Evolutionary conservation across 2,797 vertebrate species (phyloP).

Genomic region (Mallotus villosus): DNA sequence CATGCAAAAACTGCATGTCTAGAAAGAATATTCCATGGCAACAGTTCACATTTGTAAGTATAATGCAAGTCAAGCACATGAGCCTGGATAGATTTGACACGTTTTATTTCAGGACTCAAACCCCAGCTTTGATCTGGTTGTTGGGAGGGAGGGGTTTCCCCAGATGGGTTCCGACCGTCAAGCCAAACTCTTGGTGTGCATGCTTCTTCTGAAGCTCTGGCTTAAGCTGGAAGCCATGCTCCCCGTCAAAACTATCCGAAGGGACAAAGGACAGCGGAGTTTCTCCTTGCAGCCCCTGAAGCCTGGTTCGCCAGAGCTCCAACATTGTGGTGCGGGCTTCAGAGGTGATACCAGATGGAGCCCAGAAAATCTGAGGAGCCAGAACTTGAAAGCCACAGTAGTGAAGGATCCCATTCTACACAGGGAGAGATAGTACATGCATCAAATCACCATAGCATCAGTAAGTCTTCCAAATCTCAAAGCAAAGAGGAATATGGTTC

Average conservation of each 20-base stretch:
- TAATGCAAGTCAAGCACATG: too few relatives aligned
- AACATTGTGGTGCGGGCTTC: slow-evolving; percentile 70
- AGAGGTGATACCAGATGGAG: slow-evolving; percentile 48
- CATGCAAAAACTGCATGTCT: too few relatives aligned
- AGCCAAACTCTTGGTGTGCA: slow-evolving; percentile 65
- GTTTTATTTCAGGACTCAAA: slow-evolving; percentile 34
- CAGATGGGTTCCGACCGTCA: slow-evolving; percentile 77
- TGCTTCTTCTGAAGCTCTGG: slow-evolving; percentile 68
- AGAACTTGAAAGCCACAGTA: slow-evolving; percentile 86
- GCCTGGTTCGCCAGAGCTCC: slow-evolving; percentile 70
- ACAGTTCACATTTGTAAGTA: too few relatives aligned
- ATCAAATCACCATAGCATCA: too few relatives aligned
- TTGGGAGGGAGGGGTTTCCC: slow-evolving; percentile 73
- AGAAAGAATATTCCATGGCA: too few relatives aligned
- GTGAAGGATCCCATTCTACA: slow-evolving; percentile 82
- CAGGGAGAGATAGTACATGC: slow-evolving; percentile 10
- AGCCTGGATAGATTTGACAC: not conserved
- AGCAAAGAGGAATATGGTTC: too few relatives aligned
- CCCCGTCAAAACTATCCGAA: slow-evolving; percentile 74
- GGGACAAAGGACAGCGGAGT: slow-evolving; percentile 74
- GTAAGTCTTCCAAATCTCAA: not conserved
- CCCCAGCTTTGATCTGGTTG: slow-evolving; percentile 70
- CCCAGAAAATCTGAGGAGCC: slow-evolving; percentile 84
- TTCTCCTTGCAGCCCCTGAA: slow-evolving; percentile 77
- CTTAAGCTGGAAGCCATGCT: slow-evolving; percentile 77